These are phyloP conservation scores for Dryomyza anilis DNA, from an alignment of 2,888 invertebrate genomes.

Conservation along the genomic window DNA sequence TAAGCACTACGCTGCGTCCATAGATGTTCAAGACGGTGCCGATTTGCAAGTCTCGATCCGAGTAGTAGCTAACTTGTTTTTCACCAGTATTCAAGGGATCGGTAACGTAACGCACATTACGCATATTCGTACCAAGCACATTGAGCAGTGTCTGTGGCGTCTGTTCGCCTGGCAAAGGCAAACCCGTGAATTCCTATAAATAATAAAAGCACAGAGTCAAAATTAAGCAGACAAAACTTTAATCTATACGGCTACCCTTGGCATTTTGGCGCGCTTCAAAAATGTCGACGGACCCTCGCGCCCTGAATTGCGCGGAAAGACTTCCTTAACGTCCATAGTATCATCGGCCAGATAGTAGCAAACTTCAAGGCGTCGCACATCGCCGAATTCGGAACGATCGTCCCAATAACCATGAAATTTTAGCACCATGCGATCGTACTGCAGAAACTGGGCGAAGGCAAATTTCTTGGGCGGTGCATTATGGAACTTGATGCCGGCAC, in stretches of 20 bases:
- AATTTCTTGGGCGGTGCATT: conserved; percentile 63
- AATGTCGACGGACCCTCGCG: conserved; percentile 75
- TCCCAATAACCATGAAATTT: conserved; percentile 91
- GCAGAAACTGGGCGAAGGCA: conserved; percentile 79
- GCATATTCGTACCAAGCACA: conserved; percentile 66
- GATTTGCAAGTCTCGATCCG: conserved; percentile 73
- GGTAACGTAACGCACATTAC: conserved; percentile 64
- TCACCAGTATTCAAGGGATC: conserved; percentile 67
- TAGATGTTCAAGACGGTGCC: conserved; percentile 82
- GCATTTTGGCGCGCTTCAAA: conserved; percentile 75
- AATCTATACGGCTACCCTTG: conserved; percentile 72
- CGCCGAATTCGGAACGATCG: conserved; percentile 79
- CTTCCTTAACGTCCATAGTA: conserved; percentile 86
- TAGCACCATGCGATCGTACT: conserved; percentile 75
- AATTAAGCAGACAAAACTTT: not conserved
- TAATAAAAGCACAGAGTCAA: not conserved
- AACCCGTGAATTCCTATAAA: conserved; percentile 46
- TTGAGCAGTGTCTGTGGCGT: conserved; percentile 66
- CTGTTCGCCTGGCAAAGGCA: conserved; percentile 63
- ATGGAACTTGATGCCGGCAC: conserved; percentile 42
- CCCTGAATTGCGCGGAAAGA: conserved; percentile 70
- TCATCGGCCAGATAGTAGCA: conserved; percentile 87
- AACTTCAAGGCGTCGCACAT: conserved; percentile 77
- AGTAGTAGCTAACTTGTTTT: conserved; percentile 53
- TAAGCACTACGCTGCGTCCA: conserved; percentile 79